A percentile compares a stretch with the other conserved stretches of the same genome.
Conservation (phyloP, 2,797 vertebrate species). For the Agapornis canus region DNA sequence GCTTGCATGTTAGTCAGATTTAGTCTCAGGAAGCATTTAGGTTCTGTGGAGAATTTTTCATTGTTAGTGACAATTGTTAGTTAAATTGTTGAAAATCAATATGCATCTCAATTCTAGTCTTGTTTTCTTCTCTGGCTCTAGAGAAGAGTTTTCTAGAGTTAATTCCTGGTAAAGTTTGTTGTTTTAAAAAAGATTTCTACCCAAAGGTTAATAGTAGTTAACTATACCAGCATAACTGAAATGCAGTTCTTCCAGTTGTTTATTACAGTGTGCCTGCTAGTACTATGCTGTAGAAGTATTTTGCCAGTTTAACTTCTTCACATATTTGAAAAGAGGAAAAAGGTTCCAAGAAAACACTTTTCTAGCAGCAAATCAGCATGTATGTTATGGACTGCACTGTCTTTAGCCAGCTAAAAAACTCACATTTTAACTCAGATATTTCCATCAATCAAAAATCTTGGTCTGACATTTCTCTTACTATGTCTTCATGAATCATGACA, state of each 20-base stretch:
- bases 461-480: not conserved
- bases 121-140: not conserved
- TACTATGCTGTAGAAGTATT: not conserved
- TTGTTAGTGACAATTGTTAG: not conserved
- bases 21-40: not conserved
- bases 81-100: not conserved
- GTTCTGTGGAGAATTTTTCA: not conserved
- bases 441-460: not conserved
- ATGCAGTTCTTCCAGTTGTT: not conserved
- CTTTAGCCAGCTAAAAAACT: not conserved
- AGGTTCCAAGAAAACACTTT: not conserved
- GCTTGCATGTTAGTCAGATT: not conserved
- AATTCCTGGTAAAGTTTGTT: not conserved
- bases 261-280: not conserved
- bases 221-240: not conserved
- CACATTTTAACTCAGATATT: not conserved
- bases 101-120: not conserved
- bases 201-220: not conserved
- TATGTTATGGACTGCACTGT: not conserved
- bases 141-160: not conserved
- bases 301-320: not conserved
- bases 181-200: not conserved
- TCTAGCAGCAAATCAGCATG: not conserved
- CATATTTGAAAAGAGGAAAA: not conserved
- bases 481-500: not conserved